Evolutionary conservation across 2,797 vertebrate species (phyloP).

Genomic region (Zalophus californianus): DNA sequence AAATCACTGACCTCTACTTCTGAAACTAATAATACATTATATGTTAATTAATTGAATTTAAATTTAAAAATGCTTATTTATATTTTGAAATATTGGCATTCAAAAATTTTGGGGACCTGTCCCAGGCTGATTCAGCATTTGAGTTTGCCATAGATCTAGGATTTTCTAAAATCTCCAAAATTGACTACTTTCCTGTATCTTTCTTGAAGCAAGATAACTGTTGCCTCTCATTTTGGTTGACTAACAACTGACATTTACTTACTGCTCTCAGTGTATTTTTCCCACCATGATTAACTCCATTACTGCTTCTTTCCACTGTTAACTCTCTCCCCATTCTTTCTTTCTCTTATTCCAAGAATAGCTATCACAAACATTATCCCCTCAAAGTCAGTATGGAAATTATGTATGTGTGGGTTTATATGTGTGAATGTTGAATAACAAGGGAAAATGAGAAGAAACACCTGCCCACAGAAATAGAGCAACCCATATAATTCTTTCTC

Average conservation of each 20-base stretch:
- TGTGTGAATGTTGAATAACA: not conserved
- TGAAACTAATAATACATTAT: too few relatives aligned
- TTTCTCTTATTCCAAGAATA: constrained; percentile 46
- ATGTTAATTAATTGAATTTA: too few relatives aligned
- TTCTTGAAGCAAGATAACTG: not conserved
- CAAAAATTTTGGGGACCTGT: not conserved
- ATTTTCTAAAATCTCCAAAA: constrained; percentile 41
- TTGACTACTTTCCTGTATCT: not conserved
- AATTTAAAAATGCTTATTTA: not conserved
- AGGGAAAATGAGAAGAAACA: not conserved
- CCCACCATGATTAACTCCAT: constrained; percentile 30
- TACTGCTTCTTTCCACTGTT: not conserved
- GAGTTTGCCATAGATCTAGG: not conserved
- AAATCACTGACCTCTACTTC: too few relatives aligned
- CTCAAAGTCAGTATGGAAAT: constrained; percentile 16
- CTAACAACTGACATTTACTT: constrained; percentile 58
- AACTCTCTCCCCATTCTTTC: not conserved
- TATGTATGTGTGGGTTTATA: not conserved
- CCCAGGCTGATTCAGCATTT: not conserved
- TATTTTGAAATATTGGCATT: not conserved
- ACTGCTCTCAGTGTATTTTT: constrained; percentile 10
- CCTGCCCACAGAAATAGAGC: not conserved
- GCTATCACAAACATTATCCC: not conserved
- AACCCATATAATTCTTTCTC: not conserved
- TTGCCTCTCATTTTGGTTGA: constrained; percentile 28